A percentile compares a stretch with the other conserved stretches of the same genome.
These are phyloP conservation scores for Dolomedes plantarius DNA, from an alignment of 2,888 invertebrate genomes.

Conservation along the genomic window DNA sequence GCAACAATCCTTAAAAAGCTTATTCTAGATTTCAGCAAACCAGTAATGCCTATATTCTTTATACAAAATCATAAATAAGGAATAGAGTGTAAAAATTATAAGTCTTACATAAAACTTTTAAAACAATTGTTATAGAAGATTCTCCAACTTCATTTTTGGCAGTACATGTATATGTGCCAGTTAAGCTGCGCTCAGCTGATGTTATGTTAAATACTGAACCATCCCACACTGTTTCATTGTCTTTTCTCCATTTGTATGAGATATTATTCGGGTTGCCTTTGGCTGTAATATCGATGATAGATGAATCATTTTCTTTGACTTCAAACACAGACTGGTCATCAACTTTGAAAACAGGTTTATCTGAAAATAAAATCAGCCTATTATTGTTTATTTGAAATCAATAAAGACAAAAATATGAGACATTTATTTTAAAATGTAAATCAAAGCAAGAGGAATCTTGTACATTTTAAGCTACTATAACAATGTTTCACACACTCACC, in stretches of 20 bases:
- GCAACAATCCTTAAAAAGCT: too few relatives aligned
- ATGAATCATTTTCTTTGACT: constrained; percentile 85
- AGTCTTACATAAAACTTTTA: constrained; percentile 86
- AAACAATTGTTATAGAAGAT: constrained; percentile 85
- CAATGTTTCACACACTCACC: too few relatives aligned
- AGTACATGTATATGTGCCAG: constrained; percentile 89
- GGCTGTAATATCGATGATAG: constrained; percentile 86
- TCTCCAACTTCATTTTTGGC: constrained; percentile 92
- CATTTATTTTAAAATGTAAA: too few relatives aligned
- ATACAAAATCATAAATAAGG: too few relatives aligned
- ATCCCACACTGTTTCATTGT: constrained; percentile 37
- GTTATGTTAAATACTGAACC: constrained; percentile 86
- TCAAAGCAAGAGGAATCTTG: too few relatives aligned
- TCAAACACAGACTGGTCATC: constrained; percentile 75
- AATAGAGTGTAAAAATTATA: not conserved
- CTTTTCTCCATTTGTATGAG: constrained; percentile 87
- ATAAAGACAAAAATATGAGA: too few relatives aligned
- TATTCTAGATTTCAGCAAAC: too few relatives aligned
- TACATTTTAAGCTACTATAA: too few relatives aligned
- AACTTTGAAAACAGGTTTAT: constrained; percentile 77
- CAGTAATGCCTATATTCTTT: too few relatives aligned
- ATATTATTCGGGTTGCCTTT: constrained; percentile 89
- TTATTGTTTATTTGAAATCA: too few relatives aligned
- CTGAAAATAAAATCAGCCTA: constrained; percentile 74
- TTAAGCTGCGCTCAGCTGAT: constrained; percentile 85